These are phyloP conservation scores for Drosophila nr. perissopoda DNA, from an alignment of 2,888 invertebrate genomes.

Conservation along the genomic window DNA sequence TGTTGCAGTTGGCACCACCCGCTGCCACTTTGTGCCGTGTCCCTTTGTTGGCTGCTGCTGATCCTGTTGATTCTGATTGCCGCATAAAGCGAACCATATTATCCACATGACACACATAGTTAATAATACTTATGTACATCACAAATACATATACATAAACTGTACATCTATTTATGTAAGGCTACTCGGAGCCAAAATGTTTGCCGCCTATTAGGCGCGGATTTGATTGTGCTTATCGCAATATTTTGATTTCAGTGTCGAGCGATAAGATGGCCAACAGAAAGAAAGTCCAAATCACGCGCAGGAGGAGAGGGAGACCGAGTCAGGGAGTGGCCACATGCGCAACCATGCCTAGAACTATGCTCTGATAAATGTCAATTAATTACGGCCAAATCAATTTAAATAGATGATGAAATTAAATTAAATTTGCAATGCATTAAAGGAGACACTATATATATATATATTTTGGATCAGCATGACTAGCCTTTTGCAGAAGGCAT, in stretches of 20 bases:
- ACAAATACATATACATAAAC: not conserved
- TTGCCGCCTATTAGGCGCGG: conserved; percentile 61
- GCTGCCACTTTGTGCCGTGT: conserved; percentile 58
- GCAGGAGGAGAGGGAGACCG: not conserved
- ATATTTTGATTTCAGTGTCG: conserved; percentile 7
- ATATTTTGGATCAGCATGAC: not conserved
- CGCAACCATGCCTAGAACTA: conserved; percentile 57
- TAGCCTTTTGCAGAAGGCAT: not conserved
- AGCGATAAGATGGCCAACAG: conserved; percentile 31
- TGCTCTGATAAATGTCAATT: conserved; percentile 25
- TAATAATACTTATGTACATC: conserved; percentile 34
- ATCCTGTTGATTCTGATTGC: conserved; percentile 45
- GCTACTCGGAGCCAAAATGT: conserved; percentile 5
- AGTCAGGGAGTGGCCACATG: not conserved
- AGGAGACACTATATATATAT: not conserved
- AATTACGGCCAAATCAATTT: too few species aligned
- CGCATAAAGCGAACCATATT: conserved; percentile 51
- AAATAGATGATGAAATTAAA: too few species aligned
- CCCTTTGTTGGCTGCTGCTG: conserved; percentile 44
- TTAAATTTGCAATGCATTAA: not conserved
- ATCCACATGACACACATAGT: conserved; percentile 55
- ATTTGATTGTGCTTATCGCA: conserved; percentile 43
- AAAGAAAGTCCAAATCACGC: not conserved
- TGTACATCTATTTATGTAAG: not conserved
- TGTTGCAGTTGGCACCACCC: conserved; percentile 49